Conservation (phyloP, 2,113 vertebrate species). For the Castor canadensis region DNA sequence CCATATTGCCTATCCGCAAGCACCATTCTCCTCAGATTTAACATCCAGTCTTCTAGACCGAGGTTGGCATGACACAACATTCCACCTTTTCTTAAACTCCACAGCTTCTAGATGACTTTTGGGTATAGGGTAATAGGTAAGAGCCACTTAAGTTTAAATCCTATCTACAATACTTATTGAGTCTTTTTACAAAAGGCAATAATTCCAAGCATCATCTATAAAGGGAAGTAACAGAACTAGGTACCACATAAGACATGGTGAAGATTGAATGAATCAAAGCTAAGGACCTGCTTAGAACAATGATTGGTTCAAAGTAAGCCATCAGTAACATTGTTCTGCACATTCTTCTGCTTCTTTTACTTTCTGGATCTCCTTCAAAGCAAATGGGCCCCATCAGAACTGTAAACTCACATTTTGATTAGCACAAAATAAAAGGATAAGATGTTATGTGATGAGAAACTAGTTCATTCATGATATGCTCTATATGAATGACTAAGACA, state of each 20-base stretch:
- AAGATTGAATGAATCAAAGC: background rate
- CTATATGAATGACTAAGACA: background rate
- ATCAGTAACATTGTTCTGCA: background rate
- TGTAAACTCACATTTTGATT: background rate
- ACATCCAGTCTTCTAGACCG: background rate
- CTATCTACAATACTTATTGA: background rate
- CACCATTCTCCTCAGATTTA: background rate
- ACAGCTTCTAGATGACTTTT: background rate
- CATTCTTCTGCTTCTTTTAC: background rate
- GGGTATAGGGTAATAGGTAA: background rate
- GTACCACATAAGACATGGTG: background rate
- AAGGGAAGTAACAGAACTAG: background rate
- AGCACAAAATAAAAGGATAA: background rate
- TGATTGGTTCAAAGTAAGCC: background rate
- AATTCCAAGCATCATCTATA: background rate
- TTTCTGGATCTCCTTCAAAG: background rate
- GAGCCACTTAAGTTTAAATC: background rate
- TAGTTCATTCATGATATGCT: background rate
- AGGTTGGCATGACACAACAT: rapidly evolving
- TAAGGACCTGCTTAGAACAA: background rate
- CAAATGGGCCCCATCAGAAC: background rate
- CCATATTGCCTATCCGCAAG: background rate
- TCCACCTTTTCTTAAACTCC: background rate
- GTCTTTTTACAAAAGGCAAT: background rate
- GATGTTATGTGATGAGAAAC: background rate